Conservation (phyloP, 2,797 vertebrate genomes). For the Bradypus variegatus region DNA sequence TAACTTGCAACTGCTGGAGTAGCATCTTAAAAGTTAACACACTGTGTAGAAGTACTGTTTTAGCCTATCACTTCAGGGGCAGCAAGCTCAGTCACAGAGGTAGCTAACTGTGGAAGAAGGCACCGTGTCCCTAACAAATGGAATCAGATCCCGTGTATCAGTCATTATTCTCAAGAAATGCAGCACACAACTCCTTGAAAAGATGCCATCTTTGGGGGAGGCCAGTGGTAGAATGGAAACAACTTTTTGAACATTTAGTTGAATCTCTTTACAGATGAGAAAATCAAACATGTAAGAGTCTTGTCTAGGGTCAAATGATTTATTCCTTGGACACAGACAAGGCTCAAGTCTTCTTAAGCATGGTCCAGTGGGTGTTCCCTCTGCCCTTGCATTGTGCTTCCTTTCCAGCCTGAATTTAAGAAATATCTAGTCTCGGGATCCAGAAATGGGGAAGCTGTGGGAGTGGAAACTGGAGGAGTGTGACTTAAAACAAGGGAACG, state of each 20-base stretch:
- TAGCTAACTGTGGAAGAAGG: constrained; percentile 13
- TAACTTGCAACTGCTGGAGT: not conserved
- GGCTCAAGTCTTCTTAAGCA: not conserved
- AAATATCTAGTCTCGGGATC: not conserved
- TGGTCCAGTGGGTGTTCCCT: not conserved
- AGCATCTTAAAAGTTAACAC: not conserved
- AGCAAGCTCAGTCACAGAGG: not conserved
- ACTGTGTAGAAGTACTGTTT: not conserved
- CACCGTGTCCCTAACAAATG: constrained; percentile 25
- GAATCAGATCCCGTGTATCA: not conserved
- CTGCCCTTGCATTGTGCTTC: not conserved
- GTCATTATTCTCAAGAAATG: constrained; percentile 21
- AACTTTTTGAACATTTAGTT: constrained; percentile 52
- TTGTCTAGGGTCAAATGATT: constrained; percentile 48
- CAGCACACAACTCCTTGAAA: constrained; percentile 23
- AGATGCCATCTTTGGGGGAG: not conserved
- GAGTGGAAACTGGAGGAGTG: not conserved
- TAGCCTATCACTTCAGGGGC: not conserved
- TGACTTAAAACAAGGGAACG: not conserved
- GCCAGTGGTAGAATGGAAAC: constrained; percentile 62
- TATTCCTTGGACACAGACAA: not conserved
- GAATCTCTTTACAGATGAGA: constrained; percentile 45
- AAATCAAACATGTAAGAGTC: constrained; percentile 45
- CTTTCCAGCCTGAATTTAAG: not conserved
- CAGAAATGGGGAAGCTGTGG: not conserved